These are phyloP conservation scores for Melikaiella ostensackeni DNA, from an alignment of 2,888 invertebrate genomes.

Conservation along the genomic window DNA sequence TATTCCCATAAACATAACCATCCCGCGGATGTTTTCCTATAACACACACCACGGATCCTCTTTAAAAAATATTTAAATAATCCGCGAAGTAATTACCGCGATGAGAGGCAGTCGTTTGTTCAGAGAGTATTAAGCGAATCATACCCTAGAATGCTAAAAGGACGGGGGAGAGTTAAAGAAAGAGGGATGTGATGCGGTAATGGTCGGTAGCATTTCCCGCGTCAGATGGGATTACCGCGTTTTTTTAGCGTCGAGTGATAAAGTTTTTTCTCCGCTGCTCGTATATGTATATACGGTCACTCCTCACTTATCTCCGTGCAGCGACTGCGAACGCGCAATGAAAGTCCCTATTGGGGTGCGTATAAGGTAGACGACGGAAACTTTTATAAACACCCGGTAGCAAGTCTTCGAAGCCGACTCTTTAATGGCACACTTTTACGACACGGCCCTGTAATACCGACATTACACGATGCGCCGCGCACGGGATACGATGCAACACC, in stretches of 20 bases:
- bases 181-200: conserved; percentile 43
- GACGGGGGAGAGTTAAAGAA: conserved; percentile 21
- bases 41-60: not conserved
- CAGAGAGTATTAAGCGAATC: not conserved
- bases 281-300: conserved; percentile 15
- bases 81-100: not conserved
- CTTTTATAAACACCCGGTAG: conserved; percentile 59
- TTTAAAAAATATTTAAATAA: not conserved
- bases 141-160: not conserved
- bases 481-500: conserved; percentile 58
- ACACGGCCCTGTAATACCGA: conserved; percentile 58
- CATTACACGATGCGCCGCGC: conserved; percentile 56
- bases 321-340: conserved; percentile 12
- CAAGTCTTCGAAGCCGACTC: conserved; percentile 53
- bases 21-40: not conserved
- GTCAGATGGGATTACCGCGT: conserved; percentile 44
- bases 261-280: conserved; percentile 42
- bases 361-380: conserved; percentile 36
- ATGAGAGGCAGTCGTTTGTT: not conserved
- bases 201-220: conserved; percentile 46
- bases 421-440: conserved; percentile 63
- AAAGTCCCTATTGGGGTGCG: conserved; percentile 20
- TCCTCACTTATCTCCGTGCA: conserved; percentile 25
- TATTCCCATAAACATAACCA: conserved; percentile 44
- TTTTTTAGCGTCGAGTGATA: conserved; percentile 42